Conservation (phyloP, 35 echinoderm and acorn worm genomes). For the Chiridota heheva region DNA sequence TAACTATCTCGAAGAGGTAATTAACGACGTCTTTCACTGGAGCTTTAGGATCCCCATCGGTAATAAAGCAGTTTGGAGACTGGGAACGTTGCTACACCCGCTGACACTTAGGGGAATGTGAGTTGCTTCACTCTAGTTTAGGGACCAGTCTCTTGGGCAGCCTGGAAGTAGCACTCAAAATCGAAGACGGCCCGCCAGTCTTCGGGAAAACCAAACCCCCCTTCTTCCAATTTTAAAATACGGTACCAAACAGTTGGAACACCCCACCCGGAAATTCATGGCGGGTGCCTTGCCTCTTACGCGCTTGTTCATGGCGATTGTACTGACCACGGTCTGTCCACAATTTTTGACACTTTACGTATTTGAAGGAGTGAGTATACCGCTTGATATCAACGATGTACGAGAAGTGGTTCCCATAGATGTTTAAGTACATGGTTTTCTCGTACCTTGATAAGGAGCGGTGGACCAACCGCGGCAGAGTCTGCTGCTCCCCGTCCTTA, state of each 20-base stretch:
- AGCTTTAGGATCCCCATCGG: constrained; percentile 3
- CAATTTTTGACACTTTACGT: constrained; percentile 27
- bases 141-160: not conserved
- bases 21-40: not conserved
- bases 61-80: constrained; percentile 4
- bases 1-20: constrained; percentile 15
- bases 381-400: constrained; percentile 52
- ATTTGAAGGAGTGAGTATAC: constrained; percentile 42
- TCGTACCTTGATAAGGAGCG: constrained; percentile 29
- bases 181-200: constrained; percentile 44
- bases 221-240: constrained; percentile 8
- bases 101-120: constrained; percentile 28
- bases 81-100: constrained; percentile 25
- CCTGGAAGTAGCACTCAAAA: constrained; percentile 2
- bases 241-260: constrained; percentile 12
- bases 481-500: not conserved
- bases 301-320: constrained; percentile 37
- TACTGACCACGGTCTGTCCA: not conserved
- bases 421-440: constrained; percentile 49
- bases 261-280: constrained; percentile 40
- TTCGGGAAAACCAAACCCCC: constrained; percentile 6
- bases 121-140: not conserved
- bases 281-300: constrained; percentile 7
- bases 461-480: constrained; percentile 11
- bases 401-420: constrained; percentile 51